Evolutionary conservation across 2,888 invertebrate genomes (phyloP).

Genomic region (Metalampra italica): DNA sequence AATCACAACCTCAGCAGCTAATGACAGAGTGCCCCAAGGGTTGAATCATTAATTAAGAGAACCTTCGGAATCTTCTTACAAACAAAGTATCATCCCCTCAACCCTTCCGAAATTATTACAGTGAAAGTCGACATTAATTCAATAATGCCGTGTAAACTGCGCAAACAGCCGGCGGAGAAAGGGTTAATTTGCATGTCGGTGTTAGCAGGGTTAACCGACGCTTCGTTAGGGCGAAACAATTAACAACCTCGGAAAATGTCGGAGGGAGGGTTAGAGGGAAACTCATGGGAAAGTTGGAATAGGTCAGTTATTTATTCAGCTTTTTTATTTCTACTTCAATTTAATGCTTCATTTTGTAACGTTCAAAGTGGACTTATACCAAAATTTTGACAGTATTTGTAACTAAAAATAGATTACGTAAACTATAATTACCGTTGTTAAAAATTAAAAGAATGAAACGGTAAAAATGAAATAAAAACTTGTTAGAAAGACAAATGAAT

Average conservation of each 20-base stretch:
- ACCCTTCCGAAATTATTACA: constrained; percentile 54
- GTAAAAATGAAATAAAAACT: constrained; percentile 35
- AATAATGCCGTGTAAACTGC: constrained; percentile 72
- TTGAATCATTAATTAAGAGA: constrained; percentile 67
- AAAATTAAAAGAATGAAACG: constrained; percentile 38
- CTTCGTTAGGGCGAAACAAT: constrained; percentile 74
- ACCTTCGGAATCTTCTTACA: constrained; percentile 61
- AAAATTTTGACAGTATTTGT: constrained; percentile 9
- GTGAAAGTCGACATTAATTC: constrained; percentile 55
- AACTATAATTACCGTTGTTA: constrained; percentile 55
- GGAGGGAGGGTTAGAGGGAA: constrained; percentile 51
- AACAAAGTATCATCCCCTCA: constrained; percentile 66
- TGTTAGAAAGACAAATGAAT: constrained; percentile 65
- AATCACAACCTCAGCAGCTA: constrained; percentile 50
- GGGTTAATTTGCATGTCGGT: constrained; percentile 77
- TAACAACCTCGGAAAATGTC: constrained; percentile 33
- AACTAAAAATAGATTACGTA: constrained; percentile 24
- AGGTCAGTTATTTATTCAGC: constrained; percentile 51
- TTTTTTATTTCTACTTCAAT: constrained; percentile 7
- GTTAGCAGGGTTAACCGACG: constrained; percentile 71
- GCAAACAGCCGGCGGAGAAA: constrained; percentile 66
- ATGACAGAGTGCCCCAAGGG: constrained; percentile 58
- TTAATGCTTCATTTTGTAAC: constrained; percentile 7
- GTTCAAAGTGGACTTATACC: background rate
- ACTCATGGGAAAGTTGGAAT: constrained; percentile 67